Base-by-base conservation (phyloP, 2,888 invertebrate species). In the Hoplodrina ambigua region DNA sequence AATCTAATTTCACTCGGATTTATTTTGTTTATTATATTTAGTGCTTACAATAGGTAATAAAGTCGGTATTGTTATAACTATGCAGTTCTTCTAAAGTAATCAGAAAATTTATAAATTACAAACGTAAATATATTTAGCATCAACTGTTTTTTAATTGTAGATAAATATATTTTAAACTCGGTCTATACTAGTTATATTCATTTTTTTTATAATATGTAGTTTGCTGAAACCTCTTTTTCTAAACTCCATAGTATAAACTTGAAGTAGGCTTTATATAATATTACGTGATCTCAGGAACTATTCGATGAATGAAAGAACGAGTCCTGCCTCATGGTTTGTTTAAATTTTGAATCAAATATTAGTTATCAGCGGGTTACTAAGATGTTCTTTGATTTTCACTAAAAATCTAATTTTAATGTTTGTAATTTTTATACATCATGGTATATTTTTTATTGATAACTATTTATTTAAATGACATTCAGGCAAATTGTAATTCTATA, bases 401-500 rank as follows among this genome's bases (percentile, higher is more conserved):
- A 74, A 59, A 62, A 5, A 53, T 58, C 54, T 62, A 55, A 68
- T 50, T 69, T 46, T 37, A 63, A 75, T n/a, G 25, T 53, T 58
- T 59, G 41, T 56, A 65, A 53, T 63, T 57, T 70, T 67, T 75
- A 54, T 66, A 70, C 25, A 17, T 52, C 60, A 54, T 49, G 25
- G 54, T 64, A 64, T 37, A 62, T 67, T 46, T 41, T 64, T 58
- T 61, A 66, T 58, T 78, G 63, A 60, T 66, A 55, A 58, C 71
- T 79, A 69, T 69, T 62, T 64, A 67, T 57, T 64, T 64, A 67
- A 73, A 73, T 75, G 63, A 61, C 63, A 75, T 71, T 75, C 80
- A 55, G 78, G 80, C 60, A 58, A 78, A 83, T 88, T 82, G 84
- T 89, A 87, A 74, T 79, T 84, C 91, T 92, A 91, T 84, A 78